Conservation (phyloP, 2,888 invertebrate species). For the Terebella lapidaria region DNA sequence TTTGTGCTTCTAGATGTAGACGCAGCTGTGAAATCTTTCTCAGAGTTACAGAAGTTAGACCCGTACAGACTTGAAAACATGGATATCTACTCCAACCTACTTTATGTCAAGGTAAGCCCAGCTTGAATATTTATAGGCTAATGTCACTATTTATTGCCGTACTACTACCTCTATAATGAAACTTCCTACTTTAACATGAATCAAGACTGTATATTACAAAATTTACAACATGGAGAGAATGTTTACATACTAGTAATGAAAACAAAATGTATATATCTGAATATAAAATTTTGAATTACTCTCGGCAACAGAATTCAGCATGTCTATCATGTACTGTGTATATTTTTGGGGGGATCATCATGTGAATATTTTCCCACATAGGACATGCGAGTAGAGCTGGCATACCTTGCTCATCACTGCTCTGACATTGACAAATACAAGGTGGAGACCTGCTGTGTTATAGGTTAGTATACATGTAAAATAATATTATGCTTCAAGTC, state of each 20-base stretch:
- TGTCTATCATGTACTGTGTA: too few relatives aligned
- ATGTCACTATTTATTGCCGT: neutral
- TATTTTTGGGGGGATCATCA: too few relatives aligned
- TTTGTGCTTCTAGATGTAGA: conserved; percentile 71
- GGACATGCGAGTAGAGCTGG: conserved; percentile 84
- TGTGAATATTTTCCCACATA: too few relatives aligned
- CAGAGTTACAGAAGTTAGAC: conserved; percentile 76
- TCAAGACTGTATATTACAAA: too few relatives aligned
- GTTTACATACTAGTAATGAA: too few relatives aligned
- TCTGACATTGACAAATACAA: conserved; percentile 92
- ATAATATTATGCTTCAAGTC: too few relatives aligned
- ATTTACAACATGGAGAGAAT: too few relatives aligned
- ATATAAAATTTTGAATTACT: too few relatives aligned
- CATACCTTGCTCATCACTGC: conserved; percentile 87
- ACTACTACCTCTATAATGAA: neutral
- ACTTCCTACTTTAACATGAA: too few relatives aligned
- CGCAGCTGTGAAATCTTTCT: conserved; percentile 78
- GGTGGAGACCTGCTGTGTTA: conserved; percentile 81
- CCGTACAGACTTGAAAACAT: conserved; percentile 92
- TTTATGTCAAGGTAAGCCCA: conserved; percentile 83
- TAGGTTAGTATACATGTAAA: conserved; percentile 17
- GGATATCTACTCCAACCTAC: conserved; percentile 91
- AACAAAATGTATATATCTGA: too few relatives aligned
- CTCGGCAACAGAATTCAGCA: too few relatives aligned
- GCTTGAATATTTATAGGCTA: too few relatives aligned